These are phyloP conservation scores for Papilio aristodemus DNA, from an alignment of 1,140 invertebrate genomes.

Conservation along the genomic window DNA sequence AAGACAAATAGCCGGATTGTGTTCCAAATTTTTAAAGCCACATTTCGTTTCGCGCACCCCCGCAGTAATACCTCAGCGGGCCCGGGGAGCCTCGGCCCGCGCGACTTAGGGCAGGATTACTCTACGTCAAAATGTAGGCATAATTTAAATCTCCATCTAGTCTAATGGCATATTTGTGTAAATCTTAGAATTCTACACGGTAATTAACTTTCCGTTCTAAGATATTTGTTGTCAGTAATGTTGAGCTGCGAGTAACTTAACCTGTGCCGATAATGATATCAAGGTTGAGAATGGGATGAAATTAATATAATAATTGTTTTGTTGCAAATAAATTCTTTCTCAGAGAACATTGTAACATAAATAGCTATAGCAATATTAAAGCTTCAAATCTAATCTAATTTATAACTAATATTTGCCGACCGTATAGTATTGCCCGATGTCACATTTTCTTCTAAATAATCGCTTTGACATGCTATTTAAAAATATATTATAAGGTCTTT, in stretches of 20 bases:
- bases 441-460: no score
- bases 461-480: no score
- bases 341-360: no score
- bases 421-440: no score
- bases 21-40: conserved; percentile 83
- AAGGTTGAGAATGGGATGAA: no score
- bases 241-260: not conserved
- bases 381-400: no score
- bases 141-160: conserved; percentile 20
- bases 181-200: not conserved
- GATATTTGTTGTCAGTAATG: not conserved
- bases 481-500: no score
- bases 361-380: no score
- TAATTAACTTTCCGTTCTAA: conserved; percentile 37
- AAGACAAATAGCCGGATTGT: conserved; percentile 82
- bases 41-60: conserved; percentile 79
- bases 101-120: conserved; percentile 39
- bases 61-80: conserved; percentile 57
- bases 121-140: conserved; percentile 25
- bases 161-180: conserved; percentile 18
- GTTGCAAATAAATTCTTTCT: no score
- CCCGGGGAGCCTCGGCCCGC: conserved; percentile 43
- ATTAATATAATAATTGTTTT: no score
- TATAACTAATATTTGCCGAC: no score
- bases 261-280: not conserved